Conservation (phyloP, 2,888 invertebrate species). For the Tribolium freemani region DNA sequence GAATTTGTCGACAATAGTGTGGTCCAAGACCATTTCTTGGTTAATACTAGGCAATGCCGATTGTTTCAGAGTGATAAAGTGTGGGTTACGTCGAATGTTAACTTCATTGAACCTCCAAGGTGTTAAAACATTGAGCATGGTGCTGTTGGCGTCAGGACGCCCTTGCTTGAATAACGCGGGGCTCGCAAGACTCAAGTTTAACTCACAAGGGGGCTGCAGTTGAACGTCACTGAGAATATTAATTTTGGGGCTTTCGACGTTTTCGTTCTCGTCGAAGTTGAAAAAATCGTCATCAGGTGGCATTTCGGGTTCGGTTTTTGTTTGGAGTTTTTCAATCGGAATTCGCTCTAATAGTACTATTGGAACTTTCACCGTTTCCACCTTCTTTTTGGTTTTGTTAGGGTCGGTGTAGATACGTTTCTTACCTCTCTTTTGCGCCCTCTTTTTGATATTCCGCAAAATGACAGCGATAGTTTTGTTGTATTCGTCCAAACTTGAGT, state of each 20-base stretch:
- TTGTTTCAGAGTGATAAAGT: slow-evolving; percentile 49
- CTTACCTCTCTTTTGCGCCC: slow-evolving; percentile 20
- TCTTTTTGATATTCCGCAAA: slow-evolving; percentile 19
- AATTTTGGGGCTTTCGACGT: neutral
- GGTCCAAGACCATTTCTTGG: slow-evolving; percentile 53
- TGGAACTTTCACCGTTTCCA: neutral
- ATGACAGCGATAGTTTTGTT: slow-evolving; percentile 43
- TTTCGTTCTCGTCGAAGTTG: neutral
- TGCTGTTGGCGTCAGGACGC: slow-evolving; percentile 43
- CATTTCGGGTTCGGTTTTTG: neutral
- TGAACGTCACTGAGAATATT: slow-evolving; percentile 21
- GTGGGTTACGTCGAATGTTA: slow-evolving; percentile 49
- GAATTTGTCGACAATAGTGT: slow-evolving; percentile 49
- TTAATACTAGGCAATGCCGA: slow-evolving; percentile 49
- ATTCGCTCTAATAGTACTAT: neutral
- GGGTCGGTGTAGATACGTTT: neutral
- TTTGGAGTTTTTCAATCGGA: neutral
- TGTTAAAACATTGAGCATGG: slow-evolving; percentile 27
- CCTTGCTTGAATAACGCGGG: neutral
- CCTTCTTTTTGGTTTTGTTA: neutral
- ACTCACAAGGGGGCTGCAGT: neutral
- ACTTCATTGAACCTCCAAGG: slow-evolving; percentile 51
- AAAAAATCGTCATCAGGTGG: neutral
- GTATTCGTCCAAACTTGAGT: slow-evolving; percentile 26
- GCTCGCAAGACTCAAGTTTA: slow-evolving; percentile 3